Evolutionary conservation across 2,888 invertebrate genomes (phyloP), one percentile per base, ranked within the genome.

Genomic region (Yponomeuta malinellus): DNA sequence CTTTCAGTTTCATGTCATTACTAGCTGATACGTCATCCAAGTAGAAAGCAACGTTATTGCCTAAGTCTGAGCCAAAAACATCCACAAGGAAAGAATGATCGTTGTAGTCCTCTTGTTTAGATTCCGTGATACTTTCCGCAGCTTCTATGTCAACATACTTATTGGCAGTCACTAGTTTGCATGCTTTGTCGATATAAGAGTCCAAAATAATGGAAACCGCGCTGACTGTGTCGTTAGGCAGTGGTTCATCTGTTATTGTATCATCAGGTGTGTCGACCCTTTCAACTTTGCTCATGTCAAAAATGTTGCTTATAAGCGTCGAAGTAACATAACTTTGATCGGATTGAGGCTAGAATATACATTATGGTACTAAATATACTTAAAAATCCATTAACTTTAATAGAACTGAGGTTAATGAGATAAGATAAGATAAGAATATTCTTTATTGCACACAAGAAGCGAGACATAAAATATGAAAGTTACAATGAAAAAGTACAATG

Each of bases 251-350:
- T 0, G 76, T 71, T 70, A 79, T 79, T 59, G 74, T 72, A 37
- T 85, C 82, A 63, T 84, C 78, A 48, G 76, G 74, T 68, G 63
- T 10, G 31, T 12, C 73, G 10, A 81, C 77, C 67, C 73, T 78
- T 73, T 87, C 87, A 37, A 89, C 85, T 63, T 88, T 88, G 73
- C 88, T 90, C 86, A 89, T 87, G 70, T 90, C 88, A 73, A 90
- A 90, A 64, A 90, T 78, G 73, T 87, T 79, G 72, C 85, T 88
- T 68, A 90, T 88, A 71, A 87, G 85, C 79, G 83, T 84, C 0
- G 89, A 87, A 8, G 90, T 87, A 2, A 86, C 87, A 72, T 86
- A 83, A 2, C 74, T 79, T 59, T 83, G 73, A 65, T 85, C 85
- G 67, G 78, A 76, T 74, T 83, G 78, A 15, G 74, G 77, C 84